Conservation (phyloP, 2,888 invertebrate genomes). For the Phyllotreta striolata region DNA sequence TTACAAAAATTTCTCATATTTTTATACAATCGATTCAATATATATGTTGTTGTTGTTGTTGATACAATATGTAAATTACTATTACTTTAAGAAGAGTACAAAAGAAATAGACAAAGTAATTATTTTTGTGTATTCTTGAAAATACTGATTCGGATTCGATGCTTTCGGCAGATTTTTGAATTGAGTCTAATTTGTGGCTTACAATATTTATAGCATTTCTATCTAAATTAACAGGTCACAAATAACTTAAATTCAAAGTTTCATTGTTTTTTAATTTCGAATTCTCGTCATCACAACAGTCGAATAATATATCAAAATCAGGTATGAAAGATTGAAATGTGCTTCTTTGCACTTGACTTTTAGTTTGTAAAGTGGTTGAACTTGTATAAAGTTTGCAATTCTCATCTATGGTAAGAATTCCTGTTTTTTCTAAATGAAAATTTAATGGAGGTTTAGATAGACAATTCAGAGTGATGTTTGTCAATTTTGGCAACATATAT, state of each 20-base stretch:
- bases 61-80: slow-evolving; percentile 2
- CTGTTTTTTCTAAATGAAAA: slow-evolving; percentile 18
- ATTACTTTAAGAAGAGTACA: slow-evolving; percentile 12
- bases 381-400: slow-evolving; percentile 28
- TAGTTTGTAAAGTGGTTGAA: slow-evolving; percentile 10
- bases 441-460: slow-evolving; percentile 1
- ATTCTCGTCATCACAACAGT: slow-evolving; percentile 2
- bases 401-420: slow-evolving; percentile 16
- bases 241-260: background rate
- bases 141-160: slow-evolving; percentile 1
- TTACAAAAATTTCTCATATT: background rate
- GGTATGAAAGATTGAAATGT: slow-evolving; percentile 6
- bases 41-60: background rate
- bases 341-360: background rate
- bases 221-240: slow-evolving; percentile 9
- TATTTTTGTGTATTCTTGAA: slow-evolving; percentile 11
- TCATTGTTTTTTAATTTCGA: background rate
- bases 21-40: slow-evolving; percentile 7
- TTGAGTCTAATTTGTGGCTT: background rate
- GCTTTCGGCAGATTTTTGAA: slow-evolving; percentile 7
- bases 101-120: slow-evolving; percentile 13
- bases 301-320: background rate
- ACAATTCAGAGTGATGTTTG: slow-evolving; percentile 20
- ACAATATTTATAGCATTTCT: slow-evolving; percentile 5
- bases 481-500: slow-evolving; percentile 20